Conservation (phyloP, 2,888 invertebrate genomes). For the Drosophila buzzatii region DNA sequence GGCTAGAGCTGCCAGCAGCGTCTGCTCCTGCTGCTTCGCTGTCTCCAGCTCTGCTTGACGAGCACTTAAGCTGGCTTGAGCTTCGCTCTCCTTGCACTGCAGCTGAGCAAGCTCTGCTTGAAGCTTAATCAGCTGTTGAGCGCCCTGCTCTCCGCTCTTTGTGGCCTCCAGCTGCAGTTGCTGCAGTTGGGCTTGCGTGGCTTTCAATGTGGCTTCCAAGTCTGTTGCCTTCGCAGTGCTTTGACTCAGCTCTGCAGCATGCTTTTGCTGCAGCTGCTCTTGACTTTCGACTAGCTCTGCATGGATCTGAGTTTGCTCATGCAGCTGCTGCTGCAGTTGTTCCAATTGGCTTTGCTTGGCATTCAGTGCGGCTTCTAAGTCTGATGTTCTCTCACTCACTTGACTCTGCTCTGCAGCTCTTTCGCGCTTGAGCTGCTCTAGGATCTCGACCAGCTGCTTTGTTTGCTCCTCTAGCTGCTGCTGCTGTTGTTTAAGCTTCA, state of each 20-base stretch:
- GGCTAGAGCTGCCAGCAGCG: conserved; percentile 49
- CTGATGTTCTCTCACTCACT: background rate
- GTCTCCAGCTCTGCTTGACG: conserved; percentile 24
- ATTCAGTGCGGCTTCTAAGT: background rate
- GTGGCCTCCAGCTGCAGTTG: conserved; percentile 50
- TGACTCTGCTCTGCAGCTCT: background rate
- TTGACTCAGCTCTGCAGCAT: conserved; percentile 24
- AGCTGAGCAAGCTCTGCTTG: conserved; percentile 45
- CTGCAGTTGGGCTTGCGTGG: conserved; percentile 40
- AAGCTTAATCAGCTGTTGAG: conserved; percentile 45
- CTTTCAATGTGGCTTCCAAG: conserved; percentile 13
- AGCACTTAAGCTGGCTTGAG: conserved; percentile 14
- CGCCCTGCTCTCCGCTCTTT: conserved; percentile 33
- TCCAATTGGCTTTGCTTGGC: conserved; percentile 9
- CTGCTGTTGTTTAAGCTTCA: conserved; percentile 16
- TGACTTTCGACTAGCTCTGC: conserved; percentile 32
- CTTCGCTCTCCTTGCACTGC: conserved; percentile 27
- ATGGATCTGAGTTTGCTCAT: conserved; percentile 33
- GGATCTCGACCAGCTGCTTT: conserved; percentile 21
- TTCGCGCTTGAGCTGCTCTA: conserved; percentile 4
- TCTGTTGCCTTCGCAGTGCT: background rate
- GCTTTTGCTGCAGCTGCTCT: conserved; percentile 51
- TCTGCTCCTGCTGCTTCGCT: conserved; percentile 49
- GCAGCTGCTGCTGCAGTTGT: conserved; percentile 43
- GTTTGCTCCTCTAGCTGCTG: conserved; percentile 18